Evolutionary conservation across 2,113 vertebrate genomes (phyloP), one percentile per base, ranked within the genome.

Genomic region (Colinus virginianus): DNA sequence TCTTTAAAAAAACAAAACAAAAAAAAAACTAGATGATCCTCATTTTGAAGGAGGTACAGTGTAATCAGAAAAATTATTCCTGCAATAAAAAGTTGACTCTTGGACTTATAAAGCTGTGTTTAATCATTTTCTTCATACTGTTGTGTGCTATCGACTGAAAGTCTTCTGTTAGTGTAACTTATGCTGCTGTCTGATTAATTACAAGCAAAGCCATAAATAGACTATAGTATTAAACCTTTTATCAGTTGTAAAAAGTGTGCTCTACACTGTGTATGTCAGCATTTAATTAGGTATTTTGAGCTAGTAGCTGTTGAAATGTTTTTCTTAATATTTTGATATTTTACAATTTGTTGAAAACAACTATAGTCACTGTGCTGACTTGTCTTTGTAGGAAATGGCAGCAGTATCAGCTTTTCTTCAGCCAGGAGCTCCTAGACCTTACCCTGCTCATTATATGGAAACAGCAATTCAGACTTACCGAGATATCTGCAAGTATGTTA

Each of bases 361-460:
- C 26, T 49, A 20, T 78, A 83, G 13, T 79, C 64, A 4, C 28
- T 21, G 11, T 71, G 67, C 11, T 84, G 53, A 78, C 61, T 90
- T 79, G 74, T 38, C 83, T 8, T 68, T 97, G 63, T 75, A 99
- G 99, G 99, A 99, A 97, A 99, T 99, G 99, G 99, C 99, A 92
- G 99, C 99, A 3, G 98, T 99, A 40, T 99, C 99, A 11, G 98
- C 99, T 43, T 99, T 99, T 94, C 98, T 99, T 71, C 99, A 99
- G 74, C 97, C 97, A 36, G 99, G 99, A 91, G 98, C 98, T 74
- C 98, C 98, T 28, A 97, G 99, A 72, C 99, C 99, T 0, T 99
- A 99, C 79, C 99, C 99, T 78, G 98, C 99, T 48, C 99, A 99
- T 95, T 99, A 99, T 80, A 99, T 99, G 99, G 99, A 99, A 90